Base-by-base conservation (phyloP, 1,140 invertebrate genomes). In the Zophobas morio region DNA sequence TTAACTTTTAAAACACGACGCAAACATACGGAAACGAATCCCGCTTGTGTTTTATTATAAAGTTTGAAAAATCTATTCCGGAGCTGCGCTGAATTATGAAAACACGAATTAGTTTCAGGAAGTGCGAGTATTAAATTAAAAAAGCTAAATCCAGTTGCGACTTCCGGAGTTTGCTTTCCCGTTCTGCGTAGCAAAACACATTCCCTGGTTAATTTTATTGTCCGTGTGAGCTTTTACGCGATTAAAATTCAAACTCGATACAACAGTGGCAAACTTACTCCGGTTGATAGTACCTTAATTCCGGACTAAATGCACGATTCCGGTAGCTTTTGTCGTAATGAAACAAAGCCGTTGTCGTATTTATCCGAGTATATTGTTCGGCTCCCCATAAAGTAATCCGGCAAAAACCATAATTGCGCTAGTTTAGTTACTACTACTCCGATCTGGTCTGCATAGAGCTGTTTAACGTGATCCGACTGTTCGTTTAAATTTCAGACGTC, bases 231-330 rank as follows among this genome's bases (percentile, higher is more conserved):
- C 49, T 46, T 42, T 66, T 42, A 40, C 39, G 20, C 8, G 39
- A 66, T 66, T 66, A 66, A 40, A 66, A 66, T 66, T 66, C 60
- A 66, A 57, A 57, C 32, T 36, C 32, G 34, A 33, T 57, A 36
- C 35, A 34, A 42, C 60, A 42, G n/a, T n/a, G 42, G 39, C 42
- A 66, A 66, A 66, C 60, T 66, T 66, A 66, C 33, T 66, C 39
- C 60, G 37, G 60, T 6, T 51, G 60, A 66, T 66, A 66, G n/a
- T 8, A 66, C 42, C 60, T 66, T 66, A 66, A 66, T 42, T 66
- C 60, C 39, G 57, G 4, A 63, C 57, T 63, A 63, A 63, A 63
- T 63, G 42, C 60, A 42, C 60, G 60, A 32, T 66, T 63, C 57
- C 39, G 8, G 2, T 4, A 20, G 54, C 54, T 57, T 57, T 51